These are phyloP conservation scores for Heliconius sara DNA, from an alignment of 2,888 invertebrate genomes.

Conservation along the genomic window DNA sequence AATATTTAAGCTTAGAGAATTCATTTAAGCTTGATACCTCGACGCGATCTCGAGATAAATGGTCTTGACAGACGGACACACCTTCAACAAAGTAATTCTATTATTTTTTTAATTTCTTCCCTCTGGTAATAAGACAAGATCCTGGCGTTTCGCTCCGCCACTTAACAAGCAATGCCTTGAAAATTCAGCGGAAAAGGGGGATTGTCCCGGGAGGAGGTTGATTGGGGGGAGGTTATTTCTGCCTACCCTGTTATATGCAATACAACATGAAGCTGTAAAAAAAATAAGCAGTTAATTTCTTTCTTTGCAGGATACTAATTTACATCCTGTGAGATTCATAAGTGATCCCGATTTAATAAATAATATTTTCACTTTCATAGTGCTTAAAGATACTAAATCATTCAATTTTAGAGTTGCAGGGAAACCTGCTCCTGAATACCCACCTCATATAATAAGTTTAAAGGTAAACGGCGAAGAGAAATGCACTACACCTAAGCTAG, in stretches of 20 bases:
- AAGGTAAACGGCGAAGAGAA: constrained; percentile 28
- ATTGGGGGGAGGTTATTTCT: neutral
- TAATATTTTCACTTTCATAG: neutral
- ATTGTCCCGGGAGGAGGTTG: neutral
- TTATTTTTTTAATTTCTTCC: too few species aligned
- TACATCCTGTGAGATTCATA: neutral
- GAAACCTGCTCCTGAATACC: constrained; percentile 14
- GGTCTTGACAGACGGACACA: too few species aligned
- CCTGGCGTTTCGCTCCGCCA: too few species aligned
- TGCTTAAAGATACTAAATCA: neutral
- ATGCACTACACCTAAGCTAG: constrained; percentile 3
- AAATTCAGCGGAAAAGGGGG: neutral
- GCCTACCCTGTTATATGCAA: neutral
- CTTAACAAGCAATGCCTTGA: too few species aligned
- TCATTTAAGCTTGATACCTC: too few species aligned
- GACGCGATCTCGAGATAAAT: too few species aligned
- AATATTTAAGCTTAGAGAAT: too few species aligned
- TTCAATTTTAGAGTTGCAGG: constrained; percentile 12
- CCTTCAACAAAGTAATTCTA: too few species aligned
- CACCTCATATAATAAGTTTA: constrained; percentile 24
- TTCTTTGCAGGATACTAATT: neutral
- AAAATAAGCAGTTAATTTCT: neutral
- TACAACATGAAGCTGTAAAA: neutral
- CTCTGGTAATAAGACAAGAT: too few species aligned
- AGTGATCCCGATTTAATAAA: neutral